Conservation (phyloP, 2,113 vertebrate genomes). For the Passerina amoena region DNA sequence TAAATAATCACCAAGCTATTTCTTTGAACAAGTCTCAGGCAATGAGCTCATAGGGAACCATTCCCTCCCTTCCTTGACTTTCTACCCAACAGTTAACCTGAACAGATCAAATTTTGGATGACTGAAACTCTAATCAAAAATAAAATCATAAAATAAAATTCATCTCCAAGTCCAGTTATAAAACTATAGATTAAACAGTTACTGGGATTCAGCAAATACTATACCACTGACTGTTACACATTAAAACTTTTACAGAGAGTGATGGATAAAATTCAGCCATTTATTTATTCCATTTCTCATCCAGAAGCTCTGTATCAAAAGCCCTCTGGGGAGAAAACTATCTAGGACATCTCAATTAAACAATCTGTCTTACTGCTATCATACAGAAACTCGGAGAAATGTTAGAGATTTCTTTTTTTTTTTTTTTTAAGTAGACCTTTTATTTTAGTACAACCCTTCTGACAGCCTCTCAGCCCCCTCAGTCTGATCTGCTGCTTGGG, state of each 20-base stretch:
- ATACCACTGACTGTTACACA: background rate
- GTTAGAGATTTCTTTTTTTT: accelerated
- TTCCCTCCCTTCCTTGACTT: background rate
- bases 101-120: background rate
- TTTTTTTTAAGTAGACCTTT: background rate
- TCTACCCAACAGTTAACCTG: background rate
- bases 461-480: background rate
- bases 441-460: background rate
- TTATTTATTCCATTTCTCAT: background rate
- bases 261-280: background rate
- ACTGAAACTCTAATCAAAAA: background rate
- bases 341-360: background rate
- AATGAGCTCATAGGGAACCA: background rate
- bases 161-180: background rate
- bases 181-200: background rate
- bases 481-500: background rate
- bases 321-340: background rate
- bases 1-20: background rate
- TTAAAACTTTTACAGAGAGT: background rate
- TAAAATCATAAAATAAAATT: background rate
- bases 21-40: background rate
- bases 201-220: background rate
- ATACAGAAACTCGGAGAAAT: background rate
- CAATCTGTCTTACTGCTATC: background rate
- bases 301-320: background rate